These are phyloP conservation scores for Melanotaenia maccullochi DNA, from an alignment of 2,797 vertebrate genomes.

Conservation along the genomic window DNA sequence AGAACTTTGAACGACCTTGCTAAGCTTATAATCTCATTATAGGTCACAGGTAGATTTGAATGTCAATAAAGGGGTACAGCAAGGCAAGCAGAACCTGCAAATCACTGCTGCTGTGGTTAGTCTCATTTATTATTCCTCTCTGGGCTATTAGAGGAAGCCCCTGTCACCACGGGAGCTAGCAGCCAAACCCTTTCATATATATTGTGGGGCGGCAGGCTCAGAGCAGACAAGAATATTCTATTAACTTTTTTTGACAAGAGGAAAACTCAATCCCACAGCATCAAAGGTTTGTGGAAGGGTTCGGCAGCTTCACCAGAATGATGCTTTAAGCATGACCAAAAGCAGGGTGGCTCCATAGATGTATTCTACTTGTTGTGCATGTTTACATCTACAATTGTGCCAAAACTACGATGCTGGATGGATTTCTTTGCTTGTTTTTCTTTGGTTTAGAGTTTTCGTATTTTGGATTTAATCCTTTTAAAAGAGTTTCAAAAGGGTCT, in stretches of 20 bases:
- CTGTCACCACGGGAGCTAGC: slow-evolving; percentile 1
- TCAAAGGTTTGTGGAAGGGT: slow-evolving; percentile 45
- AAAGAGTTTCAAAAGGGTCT: neutral
- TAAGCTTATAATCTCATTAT: slow-evolving; percentile 50
- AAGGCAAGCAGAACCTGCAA: neutral
- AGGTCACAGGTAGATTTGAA: slow-evolving; percentile 47
- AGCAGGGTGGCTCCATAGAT: slow-evolving; percentile 9
- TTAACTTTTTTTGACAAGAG: slow-evolving; percentile 38
- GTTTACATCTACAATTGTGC: neutral
- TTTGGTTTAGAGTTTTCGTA: neutral
- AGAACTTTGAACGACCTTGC: slow-evolving; percentile 42
- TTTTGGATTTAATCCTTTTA: slow-evolving; percentile 9
- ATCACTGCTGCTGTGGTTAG: slow-evolving; percentile 22
- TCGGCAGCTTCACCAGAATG: slow-evolving; percentile 43
- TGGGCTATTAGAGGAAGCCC: slow-evolving; percentile 39
- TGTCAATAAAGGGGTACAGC: slow-evolving; percentile 39
- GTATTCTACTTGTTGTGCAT: neutral
- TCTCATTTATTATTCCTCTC: slow-evolving; percentile 39
- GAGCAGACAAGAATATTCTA: slow-evolving; percentile 37
- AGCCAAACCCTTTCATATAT: slow-evolving; percentile 37
- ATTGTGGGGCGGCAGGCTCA: slow-evolving; percentile 19
- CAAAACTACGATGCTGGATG: neutral
- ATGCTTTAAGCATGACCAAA: slow-evolving; percentile 33
- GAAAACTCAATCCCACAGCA: slow-evolving; percentile 40
- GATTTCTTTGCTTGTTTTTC: neutral